phyloP scores from a whole-genome alignment of 2,888 invertebrate genomes.

The Papilio gigon region DNA sequence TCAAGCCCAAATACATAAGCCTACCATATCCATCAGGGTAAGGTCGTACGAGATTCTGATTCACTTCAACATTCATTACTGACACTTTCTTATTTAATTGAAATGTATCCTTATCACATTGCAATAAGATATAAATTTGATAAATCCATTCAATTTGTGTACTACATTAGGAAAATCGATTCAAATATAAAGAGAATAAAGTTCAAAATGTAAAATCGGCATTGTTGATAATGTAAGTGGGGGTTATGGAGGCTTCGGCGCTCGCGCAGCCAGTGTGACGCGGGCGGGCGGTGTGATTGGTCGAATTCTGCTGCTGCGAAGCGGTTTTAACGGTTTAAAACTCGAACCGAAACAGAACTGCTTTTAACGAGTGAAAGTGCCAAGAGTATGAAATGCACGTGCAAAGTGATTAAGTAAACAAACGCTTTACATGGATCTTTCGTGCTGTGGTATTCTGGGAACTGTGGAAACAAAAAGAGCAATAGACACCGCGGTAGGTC shows the following conservation, averaged over 20 bases:
- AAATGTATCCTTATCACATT: constrained; percentile 3
- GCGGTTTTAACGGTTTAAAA: constrained; percentile 63
- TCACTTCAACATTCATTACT: constrained; percentile 37
- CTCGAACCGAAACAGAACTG: constrained; percentile 66
- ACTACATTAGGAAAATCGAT: background rate
- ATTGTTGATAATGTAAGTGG: constrained; percentile 49
- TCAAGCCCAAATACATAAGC: constrained; percentile 37
- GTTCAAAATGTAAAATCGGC: background rate
- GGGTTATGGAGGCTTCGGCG: constrained; percentile 62
- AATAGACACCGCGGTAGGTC: constrained; percentile 45
- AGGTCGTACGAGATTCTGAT: constrained; percentile 40
- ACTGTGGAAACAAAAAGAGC: constrained; percentile 8
- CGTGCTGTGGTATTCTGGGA: constrained; percentile 29
- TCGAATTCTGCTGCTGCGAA: constrained; percentile 43
- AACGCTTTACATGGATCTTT: constrained; percentile 38
- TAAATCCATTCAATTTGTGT: background rate
- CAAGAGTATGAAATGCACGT: constrained; percentile 56
- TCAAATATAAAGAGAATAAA: background rate
- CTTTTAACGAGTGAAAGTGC: constrained; percentile 71
- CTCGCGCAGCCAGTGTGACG: constrained; percentile 63
- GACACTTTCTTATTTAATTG: background rate
- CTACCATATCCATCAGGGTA: constrained; percentile 40
- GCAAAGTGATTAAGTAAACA: constrained; percentile 51
- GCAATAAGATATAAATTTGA: constrained; percentile 8
- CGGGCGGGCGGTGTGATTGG: constrained; percentile 47